phyloP scores from a whole-genome alignment of 2,113 vertebrate genomes.

The Girardinichthys multiradiatus region DNA sequence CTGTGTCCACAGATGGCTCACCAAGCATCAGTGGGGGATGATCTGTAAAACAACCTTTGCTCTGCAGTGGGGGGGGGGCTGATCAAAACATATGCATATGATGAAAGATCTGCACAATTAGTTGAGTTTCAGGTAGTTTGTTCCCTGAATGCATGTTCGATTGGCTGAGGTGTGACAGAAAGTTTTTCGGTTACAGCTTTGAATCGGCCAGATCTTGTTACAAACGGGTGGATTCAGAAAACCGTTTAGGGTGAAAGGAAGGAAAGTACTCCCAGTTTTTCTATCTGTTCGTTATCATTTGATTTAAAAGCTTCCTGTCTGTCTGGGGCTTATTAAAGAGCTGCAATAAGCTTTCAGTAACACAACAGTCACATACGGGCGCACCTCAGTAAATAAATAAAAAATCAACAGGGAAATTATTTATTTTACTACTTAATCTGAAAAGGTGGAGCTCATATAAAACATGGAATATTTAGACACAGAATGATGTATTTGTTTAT shows the following conservation, averaged over 20 bases:
- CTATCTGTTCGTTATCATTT: neutral
- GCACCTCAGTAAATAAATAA: no score
- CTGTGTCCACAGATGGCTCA: constrained; percentile 57
- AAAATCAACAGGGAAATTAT: neutral
- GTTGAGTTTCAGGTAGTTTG: constrained; percentile 8
- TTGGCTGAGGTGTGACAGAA: neutral
- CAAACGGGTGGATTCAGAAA: neutral
- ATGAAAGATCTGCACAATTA: constrained; percentile 42
- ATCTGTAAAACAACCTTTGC: constrained; percentile 11
- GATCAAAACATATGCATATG: constrained; percentile 59
- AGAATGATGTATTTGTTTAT: no score
- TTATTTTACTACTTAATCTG: neutral
- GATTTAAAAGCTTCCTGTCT: constrained; percentile 6
- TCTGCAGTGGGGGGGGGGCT: neutral
- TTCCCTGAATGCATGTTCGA: neutral
- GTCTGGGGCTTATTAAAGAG: neutral
- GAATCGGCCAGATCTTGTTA: neutral
- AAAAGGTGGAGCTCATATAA: neutral
- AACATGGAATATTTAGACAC: neutral
- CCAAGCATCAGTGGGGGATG: neutral
- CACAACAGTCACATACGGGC: neutral
- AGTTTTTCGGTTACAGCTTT: neutral
- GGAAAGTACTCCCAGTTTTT: neutral
- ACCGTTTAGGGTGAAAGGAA: no score
- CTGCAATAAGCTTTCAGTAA: neutral